Percentiles rank a stretch among this genome's conserved stretches.
These are phyloP conservation scores for Zophobas atratus DNA, from an alignment of 1,140 invertebrate species.

Conservation along the genomic window DNA sequence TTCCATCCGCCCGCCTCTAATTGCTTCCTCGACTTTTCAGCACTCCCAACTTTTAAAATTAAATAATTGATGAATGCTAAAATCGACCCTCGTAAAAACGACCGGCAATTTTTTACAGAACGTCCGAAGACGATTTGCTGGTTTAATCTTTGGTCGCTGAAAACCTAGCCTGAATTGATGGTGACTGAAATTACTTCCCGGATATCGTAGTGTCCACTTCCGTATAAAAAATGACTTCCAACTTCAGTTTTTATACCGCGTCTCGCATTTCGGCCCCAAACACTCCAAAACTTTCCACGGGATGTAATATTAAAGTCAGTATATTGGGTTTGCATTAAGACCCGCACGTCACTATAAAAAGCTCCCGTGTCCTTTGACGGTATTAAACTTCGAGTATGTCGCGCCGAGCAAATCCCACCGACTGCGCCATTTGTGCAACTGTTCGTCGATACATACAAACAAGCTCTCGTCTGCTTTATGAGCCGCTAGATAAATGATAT, in stretches of 20 bases:
- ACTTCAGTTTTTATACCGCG: constrained; percentile 13
- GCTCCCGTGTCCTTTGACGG: too few relatives aligned
- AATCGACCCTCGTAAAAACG: background rate
- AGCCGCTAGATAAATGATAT: constrained; percentile 16
- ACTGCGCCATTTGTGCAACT: too few relatives aligned
- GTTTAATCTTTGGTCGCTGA: constrained; percentile 48
- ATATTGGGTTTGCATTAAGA: too few relatives aligned
- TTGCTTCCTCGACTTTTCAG: constrained; percentile 3
- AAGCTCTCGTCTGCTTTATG: too few relatives aligned
- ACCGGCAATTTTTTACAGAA: background rate
- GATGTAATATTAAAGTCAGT: too few relatives aligned
- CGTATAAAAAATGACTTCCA: constrained; percentile 37
- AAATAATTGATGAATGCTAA: constrained; percentile 40
- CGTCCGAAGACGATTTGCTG: constrained; percentile 36
- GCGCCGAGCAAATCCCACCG: too few relatives aligned
- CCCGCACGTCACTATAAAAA: too few relatives aligned
- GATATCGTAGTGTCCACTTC: constrained; percentile 42
- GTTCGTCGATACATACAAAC: too few relatives aligned
- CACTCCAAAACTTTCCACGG: constrained; percentile 1
- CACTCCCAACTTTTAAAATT: constrained; percentile 22
- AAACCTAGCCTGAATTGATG: constrained; percentile 46
- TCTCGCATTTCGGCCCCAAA: background rate
- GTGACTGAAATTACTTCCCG: constrained; percentile 49
- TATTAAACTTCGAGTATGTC: too few relatives aligned
- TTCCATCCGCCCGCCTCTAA: background rate